Conservation (phyloP, 2,888 invertebrate genomes). For the Thera obeliscata region DNA sequence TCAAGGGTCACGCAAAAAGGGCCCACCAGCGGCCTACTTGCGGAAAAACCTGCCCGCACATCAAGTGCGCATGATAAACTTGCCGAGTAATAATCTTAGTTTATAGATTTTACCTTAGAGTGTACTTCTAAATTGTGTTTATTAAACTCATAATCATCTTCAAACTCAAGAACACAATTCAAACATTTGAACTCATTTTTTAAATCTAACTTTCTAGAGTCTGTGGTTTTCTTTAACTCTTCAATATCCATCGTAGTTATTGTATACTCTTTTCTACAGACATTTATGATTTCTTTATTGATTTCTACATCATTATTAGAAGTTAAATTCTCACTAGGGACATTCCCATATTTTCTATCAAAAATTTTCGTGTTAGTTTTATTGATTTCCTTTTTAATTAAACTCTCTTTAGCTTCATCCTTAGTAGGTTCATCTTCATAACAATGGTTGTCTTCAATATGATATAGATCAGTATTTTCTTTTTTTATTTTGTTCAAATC, state of each 20-base stretch:
- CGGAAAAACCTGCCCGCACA: no score
- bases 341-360: background rate
- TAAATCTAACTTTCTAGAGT: conserved; percentile 38
- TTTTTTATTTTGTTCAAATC: conserved; percentile 37
- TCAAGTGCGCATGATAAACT: no score
- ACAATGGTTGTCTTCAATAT: background rate
- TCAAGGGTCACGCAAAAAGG: no score
- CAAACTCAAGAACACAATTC: conserved; percentile 54
- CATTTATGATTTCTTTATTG: conserved; percentile 11
- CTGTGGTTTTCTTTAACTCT: conserved; percentile 48
- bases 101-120: conserved; percentile 47
- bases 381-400: background rate
- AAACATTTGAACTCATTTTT: conserved; percentile 53
- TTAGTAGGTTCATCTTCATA: background rate
- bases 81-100: background rate
- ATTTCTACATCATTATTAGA: background rate
- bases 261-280: conserved; percentile 35
- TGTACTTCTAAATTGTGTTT: conserved; percentile 54
- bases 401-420: background rate
- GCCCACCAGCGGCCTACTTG: no score
- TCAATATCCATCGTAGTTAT: conserved; percentile 41
- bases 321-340: background rate
- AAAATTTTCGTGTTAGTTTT: background rate
- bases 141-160: conserved; percentile 44
- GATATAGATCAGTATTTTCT: conserved; percentile 19